These are phyloP conservation scores for Staurois parvus DNA, from an alignment of 2,797 vertebrate species.

Conservation along the genomic window DNA sequence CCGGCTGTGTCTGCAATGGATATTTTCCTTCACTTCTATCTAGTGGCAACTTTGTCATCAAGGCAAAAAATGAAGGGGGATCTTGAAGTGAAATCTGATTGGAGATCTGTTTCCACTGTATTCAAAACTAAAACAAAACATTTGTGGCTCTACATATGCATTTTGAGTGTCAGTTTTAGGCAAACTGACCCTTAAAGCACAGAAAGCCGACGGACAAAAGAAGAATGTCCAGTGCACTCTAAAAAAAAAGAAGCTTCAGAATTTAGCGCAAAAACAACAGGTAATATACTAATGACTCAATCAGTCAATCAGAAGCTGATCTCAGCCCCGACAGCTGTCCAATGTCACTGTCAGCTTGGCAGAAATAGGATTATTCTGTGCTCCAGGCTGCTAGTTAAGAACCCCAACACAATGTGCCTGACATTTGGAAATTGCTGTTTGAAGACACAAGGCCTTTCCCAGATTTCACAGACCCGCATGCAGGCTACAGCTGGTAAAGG, in stretches of 20 bases:
- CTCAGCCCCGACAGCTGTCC: conserved; percentile 42
- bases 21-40: too few relatives aligned
- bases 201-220: too few relatives aligned
- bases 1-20: too few relatives aligned
- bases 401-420: conserved; percentile 23
- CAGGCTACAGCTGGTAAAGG: background rate
- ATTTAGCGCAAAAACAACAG: background rate
- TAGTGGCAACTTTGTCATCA: too few relatives aligned
- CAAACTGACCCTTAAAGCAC: too few relatives aligned
- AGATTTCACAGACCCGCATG: background rate
- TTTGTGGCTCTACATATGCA: too few relatives aligned
- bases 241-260: background rate
- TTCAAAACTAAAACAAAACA: too few relatives aligned
- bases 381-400: conserved; percentile 44
- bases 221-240: too few relatives aligned
- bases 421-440: conserved; percentile 11
- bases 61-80: too few relatives aligned
- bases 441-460: conserved; percentile 10
- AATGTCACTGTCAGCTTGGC: conserved; percentile 48
- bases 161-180: too few relatives aligned
- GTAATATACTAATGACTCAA: conserved; percentile 33
- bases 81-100: too few relatives aligned
- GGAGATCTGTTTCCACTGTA: too few relatives aligned
- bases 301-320: conserved; percentile 24
- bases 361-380: conserved; percentile 11